Conservation (phyloP, 2,113 vertebrate genomes). For the Macrotis lagotis region DNA sequence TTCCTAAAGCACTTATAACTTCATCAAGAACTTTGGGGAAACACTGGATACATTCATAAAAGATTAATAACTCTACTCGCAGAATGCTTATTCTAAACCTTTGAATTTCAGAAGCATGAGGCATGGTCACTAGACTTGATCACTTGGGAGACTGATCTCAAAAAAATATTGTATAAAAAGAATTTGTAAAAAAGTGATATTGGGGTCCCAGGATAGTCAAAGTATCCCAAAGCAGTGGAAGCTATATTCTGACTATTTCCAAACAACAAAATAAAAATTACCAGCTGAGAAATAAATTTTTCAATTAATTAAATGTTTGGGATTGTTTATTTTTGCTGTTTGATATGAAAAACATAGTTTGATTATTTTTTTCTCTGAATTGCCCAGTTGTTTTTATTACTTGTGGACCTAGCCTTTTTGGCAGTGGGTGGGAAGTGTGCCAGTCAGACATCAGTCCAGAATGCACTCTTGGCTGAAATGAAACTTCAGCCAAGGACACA, state of each 20-base stretch:
- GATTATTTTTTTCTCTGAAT: background rate
- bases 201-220: background rate
- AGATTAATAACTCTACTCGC: background rate
- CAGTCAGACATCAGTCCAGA: background rate
- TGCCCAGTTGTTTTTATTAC: background rate
- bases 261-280: conserved; percentile 40
- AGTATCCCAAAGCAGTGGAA: conserved; percentile 3
- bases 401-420: background rate
- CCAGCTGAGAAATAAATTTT: conserved; percentile 26
- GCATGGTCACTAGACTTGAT: conserved; percentile 16
- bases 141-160: conserved; percentile 7
- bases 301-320: background rate
- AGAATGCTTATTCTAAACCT: background rate
- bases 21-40: background rate
- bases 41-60: background rate
- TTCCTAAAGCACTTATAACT: background rate
- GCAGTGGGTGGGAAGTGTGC: background rate
- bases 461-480: background rate
- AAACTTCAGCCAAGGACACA: background rate
- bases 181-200: background rate
- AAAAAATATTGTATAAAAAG: conserved; percentile 24
- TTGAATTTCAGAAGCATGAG: conserved; percentile 5
- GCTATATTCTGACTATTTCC: background rate
- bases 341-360: conserved; percentile 17
- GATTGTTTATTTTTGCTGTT: conserved; percentile 23